phyloP scores from a whole-genome alignment of 1,140 invertebrate genomes.

The Drosophila burlai region DNA sequence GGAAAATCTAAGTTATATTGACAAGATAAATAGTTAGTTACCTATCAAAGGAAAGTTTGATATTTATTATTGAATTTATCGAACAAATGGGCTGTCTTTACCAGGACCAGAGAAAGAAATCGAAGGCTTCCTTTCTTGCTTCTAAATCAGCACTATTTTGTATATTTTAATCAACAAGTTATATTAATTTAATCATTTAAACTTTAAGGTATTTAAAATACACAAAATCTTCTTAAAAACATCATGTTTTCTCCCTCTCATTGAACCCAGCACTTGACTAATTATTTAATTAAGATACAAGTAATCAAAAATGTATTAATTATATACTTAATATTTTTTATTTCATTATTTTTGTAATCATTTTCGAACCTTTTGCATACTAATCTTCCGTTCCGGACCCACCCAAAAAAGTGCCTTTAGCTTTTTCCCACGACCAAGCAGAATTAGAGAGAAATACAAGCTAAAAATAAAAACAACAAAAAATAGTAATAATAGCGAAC shows the following conservation, averaged over 20 bases:
- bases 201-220: background rate
- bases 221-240: background rate
- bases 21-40: background rate
- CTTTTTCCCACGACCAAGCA: conserved; percentile 71
- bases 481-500: conserved; percentile 30
- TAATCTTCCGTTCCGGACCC: conserved; percentile 32
- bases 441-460: conserved; percentile 17
- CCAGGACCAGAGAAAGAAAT: background rate
- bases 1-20: background rate
- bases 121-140: background rate
- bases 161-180: background rate
- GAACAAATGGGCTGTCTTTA: background rate
- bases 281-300: background rate
- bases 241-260: background rate
- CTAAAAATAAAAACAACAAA: conserved; percentile 25
- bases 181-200: background rate
- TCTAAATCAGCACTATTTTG: background rate
- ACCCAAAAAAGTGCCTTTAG: conserved; percentile 49
- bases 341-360: background rate
- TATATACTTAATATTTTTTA: background rate
- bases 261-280: background rate
- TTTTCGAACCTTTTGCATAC: conserved; percentile 3
- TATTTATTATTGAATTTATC: background rate
- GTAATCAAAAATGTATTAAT: background rate
- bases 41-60: too few species aligned